phyloP scores from a whole-genome alignment of 2,888 invertebrate genomes.

The Heliconius sara region DNA sequence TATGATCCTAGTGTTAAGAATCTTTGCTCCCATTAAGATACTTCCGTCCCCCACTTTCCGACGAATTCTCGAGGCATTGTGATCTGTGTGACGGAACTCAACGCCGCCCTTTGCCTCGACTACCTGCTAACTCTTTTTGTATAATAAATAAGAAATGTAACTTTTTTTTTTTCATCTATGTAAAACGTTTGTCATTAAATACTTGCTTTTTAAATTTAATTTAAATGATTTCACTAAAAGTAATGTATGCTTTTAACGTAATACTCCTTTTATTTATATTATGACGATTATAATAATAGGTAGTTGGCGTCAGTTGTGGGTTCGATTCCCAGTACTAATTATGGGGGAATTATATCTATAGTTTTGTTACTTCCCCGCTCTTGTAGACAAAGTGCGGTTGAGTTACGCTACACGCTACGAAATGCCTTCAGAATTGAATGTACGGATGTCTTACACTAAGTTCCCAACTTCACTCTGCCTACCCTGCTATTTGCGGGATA shows the following conservation, averaged over 20 bases:
- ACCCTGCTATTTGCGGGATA: background rate
- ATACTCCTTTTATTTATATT: slow-evolving; percentile 1
- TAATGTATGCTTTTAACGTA: slow-evolving; percentile 1
- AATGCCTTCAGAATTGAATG: too few relatives aligned
- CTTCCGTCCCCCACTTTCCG: background rate
- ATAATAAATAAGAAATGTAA: too few relatives aligned
- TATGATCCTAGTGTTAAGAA: background rate
- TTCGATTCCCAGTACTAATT: too few relatives aligned
- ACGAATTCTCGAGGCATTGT: background rate
- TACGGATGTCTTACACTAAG: background rate
- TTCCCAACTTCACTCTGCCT: background rate
- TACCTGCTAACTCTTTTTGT: background rate
- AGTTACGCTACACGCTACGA: too few relatives aligned
- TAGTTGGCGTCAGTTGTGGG: too few relatives aligned
- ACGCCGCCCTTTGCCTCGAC: background rate
- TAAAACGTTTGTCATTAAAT: slow-evolving; percentile 7
- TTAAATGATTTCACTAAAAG: slow-evolving; percentile 1
- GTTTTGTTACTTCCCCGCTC: too few relatives aligned
- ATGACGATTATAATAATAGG: background rate
- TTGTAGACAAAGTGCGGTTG: too few relatives aligned
- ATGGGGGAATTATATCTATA: too few relatives aligned
- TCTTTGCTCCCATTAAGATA: background rate
- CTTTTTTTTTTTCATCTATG: background rate
- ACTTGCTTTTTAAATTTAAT: background rate
- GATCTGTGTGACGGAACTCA: background rate